Base-by-base conservation (phyloP, 2,888 invertebrate species). In the Scotopteryx bipunctaria region DNA sequence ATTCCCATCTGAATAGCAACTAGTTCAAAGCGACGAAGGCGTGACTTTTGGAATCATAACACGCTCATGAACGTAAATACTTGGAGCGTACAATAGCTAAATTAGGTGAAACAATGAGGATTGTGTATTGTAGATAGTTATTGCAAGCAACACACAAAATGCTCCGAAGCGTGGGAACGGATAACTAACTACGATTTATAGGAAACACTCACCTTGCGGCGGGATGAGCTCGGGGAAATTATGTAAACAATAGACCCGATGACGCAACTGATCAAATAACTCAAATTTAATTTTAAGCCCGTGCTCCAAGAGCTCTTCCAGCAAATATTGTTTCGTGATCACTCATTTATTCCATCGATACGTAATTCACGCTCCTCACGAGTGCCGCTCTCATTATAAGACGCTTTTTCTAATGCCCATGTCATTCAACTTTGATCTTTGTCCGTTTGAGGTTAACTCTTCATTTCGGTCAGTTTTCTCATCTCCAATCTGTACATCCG, bases 341-440 rank as follows among this genome's bases (percentile, higher is more conserved):
- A 50, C 47, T 55, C 42, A 37, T 49, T 48, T 48, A 42, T 33
- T 50, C 29, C 47, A 43, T 61, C 48, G 29, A 56, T 61, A 57
- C 41, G 50, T 81, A 80, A 77, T 76, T 77, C 76, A 76, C 71
- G 79, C 74, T 71, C 70, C 66, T 82, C 85, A 83, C 81, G 83
- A 83, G 76, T 69, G 71, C 71, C 64, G 62, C 60, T 69, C 73
- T 79, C 66, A 76, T 79, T 77, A 79, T 67, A 73, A 73, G 68
- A 51, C 71, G 67, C 67, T 75, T 78, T 83, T 81, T 54, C 40
- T 66, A 64, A 65, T 59, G 63, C 60, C 52, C 61, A 70, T 81
- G 83, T 86, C 86, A 86, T 86, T 89, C 87, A 87, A 88, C 83
- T 87, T 87, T 89, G 86, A 86, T 86, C 87, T 87, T 81, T 86